Evolutionary conservation across 2,888 invertebrate genomes (phyloP), one percentile per base, ranked within the genome.

Genomic region (Blastobasis lacticolella): DNA sequence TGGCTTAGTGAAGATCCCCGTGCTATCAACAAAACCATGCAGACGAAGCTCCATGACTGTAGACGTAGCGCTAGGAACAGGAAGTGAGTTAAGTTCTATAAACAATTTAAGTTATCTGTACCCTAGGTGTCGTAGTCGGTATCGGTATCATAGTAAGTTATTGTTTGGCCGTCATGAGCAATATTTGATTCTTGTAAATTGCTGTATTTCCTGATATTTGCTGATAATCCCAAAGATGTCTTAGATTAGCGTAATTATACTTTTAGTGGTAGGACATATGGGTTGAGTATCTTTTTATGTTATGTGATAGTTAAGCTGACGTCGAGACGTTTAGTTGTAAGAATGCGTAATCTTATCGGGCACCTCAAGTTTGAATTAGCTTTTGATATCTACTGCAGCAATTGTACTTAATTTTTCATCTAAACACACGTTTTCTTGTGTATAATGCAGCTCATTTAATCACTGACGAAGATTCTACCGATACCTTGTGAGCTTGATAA

Each of bases 21-120:
- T 6, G 43, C 36, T 49, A 49, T 49, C 8, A 49, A 10, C 49
- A 49, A 36, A 38, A n/a, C 43, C 42, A 49, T 49, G 49, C 49
- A 41, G 36, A 49, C 23, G 42, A 49, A 49, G 49, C 43, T 49
- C 10, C 5, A 42, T 49, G 9, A 1, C 41, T 49, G 5, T 5
- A 41, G 49, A 49, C 9, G 36, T 7, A 49, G 23, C 41, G 9
- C 37, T 42, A 40, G 8, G 40, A 40, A 8, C 8, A 40, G 40
- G 40, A 40, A 40, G 8, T 40, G 40, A 40, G 40, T 40, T 40
- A 40, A 40, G 40, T 40, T 40, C 40, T 40, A 40, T 40, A 40
- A 40, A 40, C 8, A 40, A 40, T 40, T 40, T 40, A 40, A 40
- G 40, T 40, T 40, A 40, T 40, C 40, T 40, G 40, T 40, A 40